Conservation (phyloP, 1,140 invertebrate genomes). For the Triops cancriformis region DNA sequence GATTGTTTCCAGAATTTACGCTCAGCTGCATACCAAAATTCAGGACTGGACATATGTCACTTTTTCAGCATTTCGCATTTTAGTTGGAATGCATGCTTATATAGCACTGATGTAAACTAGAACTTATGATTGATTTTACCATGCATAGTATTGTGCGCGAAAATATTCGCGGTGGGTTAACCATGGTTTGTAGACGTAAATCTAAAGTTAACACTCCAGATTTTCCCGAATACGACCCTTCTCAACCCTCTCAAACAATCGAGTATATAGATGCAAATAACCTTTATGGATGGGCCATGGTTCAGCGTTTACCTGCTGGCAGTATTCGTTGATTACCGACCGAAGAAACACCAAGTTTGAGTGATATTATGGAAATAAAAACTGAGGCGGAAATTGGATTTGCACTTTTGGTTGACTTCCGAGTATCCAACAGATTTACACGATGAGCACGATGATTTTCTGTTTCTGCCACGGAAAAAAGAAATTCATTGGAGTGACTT, state of each 20-base stretch:
- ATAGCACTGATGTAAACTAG: background rate
- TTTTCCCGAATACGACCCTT: background rate
- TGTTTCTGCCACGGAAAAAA: background rate
- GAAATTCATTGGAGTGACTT: background rate
- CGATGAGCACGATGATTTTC: no score
- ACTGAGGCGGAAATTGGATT: background rate
- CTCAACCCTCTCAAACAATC: background rate
- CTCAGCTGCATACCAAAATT: no score
- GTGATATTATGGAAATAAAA: background rate
- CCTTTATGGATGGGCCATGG: background rate
- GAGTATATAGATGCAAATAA: no score
- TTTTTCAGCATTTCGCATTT: background rate
- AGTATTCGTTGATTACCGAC: background rate
- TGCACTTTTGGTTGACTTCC: background rate
- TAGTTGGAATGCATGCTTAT: background rate
- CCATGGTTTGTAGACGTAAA: background rate
- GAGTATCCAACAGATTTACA: background rate
- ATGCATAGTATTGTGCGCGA: background rate
- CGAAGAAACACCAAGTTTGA: background rate
- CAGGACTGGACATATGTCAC: background rate
- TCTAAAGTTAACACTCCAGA: background rate
- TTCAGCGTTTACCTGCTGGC: background rate
- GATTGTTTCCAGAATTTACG: no score
- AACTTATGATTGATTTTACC: background rate
- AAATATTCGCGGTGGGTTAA: background rate